A percentile compares a stretch with the other conserved stretches of the same genome.
These are phyloP conservation scores for Numenius phaeopus DNA, from an alignment of 2,797 vertebrate species.

Conservation along the genomic window DNA sequence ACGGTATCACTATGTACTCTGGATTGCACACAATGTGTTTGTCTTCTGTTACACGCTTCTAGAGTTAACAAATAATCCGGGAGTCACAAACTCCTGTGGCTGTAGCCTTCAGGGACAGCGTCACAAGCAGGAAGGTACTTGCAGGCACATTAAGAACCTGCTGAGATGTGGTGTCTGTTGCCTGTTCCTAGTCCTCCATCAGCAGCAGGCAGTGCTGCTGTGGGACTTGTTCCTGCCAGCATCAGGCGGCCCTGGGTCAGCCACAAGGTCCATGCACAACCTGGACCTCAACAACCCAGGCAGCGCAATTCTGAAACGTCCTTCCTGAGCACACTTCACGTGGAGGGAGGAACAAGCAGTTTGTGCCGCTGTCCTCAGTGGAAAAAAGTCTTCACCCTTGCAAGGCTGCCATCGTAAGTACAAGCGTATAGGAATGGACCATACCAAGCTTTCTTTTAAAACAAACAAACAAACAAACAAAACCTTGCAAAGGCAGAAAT, in stretches of 20 bases:
- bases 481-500: not conserved
- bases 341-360: not conserved
- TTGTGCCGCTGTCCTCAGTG: not conserved
- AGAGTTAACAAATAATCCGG: not conserved
- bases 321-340: not conserved
- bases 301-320: not conserved
- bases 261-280: not conserved
- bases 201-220: accelerated
- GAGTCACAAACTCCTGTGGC: not conserved
- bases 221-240: not conserved
- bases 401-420: not conserved
- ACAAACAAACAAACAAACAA: not conserved
- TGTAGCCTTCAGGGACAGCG: not conserved
- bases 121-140: not conserved
- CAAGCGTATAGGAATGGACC: not conserved
- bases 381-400: not conserved
- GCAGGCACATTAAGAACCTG: not conserved
- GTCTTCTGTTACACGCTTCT: not conserved
- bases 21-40: not conserved
- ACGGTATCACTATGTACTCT: not conserved
- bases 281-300: not conserved
- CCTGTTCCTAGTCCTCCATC: accelerated
- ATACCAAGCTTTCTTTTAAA: not conserved
- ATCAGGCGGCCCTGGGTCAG: not conserved
- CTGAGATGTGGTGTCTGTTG: not conserved